Evolutionary conservation across 2,888 invertebrate species (phyloP).

Genomic region (Andrena trimmerana): DNA sequence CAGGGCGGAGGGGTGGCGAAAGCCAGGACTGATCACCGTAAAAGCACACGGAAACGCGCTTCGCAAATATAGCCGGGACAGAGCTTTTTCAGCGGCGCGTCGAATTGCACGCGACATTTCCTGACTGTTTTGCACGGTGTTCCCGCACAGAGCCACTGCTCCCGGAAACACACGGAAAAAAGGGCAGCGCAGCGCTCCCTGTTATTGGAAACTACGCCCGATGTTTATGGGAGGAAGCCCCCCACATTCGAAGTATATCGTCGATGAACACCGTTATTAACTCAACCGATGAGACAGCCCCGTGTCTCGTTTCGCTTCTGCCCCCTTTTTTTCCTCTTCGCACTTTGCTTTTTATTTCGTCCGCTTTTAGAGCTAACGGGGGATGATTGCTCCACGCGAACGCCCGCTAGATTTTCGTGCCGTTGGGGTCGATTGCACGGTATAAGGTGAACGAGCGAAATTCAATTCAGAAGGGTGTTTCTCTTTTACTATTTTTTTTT

Average conservation of each 20-base stretch:
- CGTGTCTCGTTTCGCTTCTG: background rate
- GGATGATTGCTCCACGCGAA: background rate
- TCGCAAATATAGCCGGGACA: conserved; percentile 68
- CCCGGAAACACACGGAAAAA: conserved; percentile 55
- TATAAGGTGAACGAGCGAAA: background rate
- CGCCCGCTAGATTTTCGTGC: too few species aligned
- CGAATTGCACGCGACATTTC: conserved; percentile 74
- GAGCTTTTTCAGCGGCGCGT: conserved; percentile 65
- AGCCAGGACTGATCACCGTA: conserved; percentile 75
- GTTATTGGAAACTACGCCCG: conserved; percentile 63
- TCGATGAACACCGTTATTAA: conserved; percentile 61
- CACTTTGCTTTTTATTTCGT: background rate
- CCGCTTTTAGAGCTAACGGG: background rate
- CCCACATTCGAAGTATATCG: conserved; percentile 31
- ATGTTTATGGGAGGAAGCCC: conserved; percentile 58
- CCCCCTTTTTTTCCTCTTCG: too few species aligned
- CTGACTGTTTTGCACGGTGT: conserved; percentile 60
- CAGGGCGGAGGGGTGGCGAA: conserved; percentile 41
- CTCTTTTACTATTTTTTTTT: background rate
- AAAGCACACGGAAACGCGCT: conserved; percentile 77
- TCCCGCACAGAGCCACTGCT: conserved; percentile 29
- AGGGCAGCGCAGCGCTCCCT: conserved; percentile 38
- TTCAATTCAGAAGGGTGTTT: background rate
- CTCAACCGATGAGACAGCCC: conserved; percentile 29
- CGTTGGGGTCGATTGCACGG: background rate